Base-by-base conservation (phyloP, 2,888 invertebrate genomes). In the Lampropteryx suffumata region DNA sequence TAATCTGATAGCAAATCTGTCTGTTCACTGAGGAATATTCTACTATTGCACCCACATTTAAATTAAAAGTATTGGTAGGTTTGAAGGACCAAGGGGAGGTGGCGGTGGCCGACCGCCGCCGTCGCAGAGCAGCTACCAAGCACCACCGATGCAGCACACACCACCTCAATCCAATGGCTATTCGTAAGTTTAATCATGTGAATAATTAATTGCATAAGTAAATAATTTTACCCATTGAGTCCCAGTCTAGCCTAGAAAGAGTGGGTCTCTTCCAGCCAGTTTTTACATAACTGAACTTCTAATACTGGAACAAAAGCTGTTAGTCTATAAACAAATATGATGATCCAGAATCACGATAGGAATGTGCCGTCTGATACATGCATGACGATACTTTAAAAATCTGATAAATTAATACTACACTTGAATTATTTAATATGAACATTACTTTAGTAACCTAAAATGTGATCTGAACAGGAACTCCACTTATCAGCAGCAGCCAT, bases 291-390 rank as follows among this genome's bases (percentile, higher is more conserved):
- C n/a, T n/a, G n/a, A n/a, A n/a, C n/a, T n/a, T n/a, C n/a, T n/a
- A n/a, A n/a, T n/a, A n/a, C n/a, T n/a, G n/a, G n/a, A n/a, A n/a
- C n/a, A n/a, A n/a, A n/a, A n/a, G n/a, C n/a, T n/a, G n/a, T n/a
- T n/a, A n/a, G n/a, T n/a, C n/a, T n/a, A n/a, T 24, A 29, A 14
- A 27, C 7, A 26, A 24, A 4, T 9, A 82, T 87, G 87, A 88
- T 89, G 89, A 89, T 74, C 87, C 83, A 62, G 66, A 75, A 76
- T 71, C 79, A 78, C 75, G 89, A 89, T 88, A 89, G 89, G 89
- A 89, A 89, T 88, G 89, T 89, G 89, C 89, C 88, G 89, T 87
- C 89, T 86, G 82, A 89, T 82, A 89, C 88, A 88, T 54, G 82
- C 42, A 75, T 89, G 89, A 85, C 84, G 88, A 80, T 79, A 75